Evolutionary conservation across 2,888 invertebrate genomes (phyloP).

Genomic region (Amblyteles armatorius): DNA sequence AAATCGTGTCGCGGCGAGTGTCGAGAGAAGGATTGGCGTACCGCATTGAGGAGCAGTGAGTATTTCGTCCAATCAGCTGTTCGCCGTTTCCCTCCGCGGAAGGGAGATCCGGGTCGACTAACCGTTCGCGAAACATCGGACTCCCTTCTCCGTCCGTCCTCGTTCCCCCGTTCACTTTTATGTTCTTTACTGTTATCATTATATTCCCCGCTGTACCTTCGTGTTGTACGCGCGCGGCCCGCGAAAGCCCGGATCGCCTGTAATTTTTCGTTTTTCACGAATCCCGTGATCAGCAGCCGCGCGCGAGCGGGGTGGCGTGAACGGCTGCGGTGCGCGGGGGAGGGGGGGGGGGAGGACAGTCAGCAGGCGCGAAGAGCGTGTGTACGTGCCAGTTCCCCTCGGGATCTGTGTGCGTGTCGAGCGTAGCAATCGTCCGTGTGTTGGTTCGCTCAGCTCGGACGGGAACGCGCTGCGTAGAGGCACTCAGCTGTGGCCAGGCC

Average conservation of each 20-base stretch:
- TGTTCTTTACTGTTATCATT: not conserved
- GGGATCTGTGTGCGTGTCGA: not conserved
- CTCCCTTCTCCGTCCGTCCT: not conserved
- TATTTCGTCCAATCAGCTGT: slow-evolving; percentile 34
- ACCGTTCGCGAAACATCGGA: slow-evolving; percentile 54
- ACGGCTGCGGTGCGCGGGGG: not conserved
- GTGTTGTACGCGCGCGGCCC: not conserved
- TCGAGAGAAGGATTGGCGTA: not conserved
- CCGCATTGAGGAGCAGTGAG: not conserved
- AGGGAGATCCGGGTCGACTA: slow-evolving; percentile 40
- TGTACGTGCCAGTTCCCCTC: slow-evolving; percentile 10
- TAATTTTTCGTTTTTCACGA: slow-evolving; percentile 25
- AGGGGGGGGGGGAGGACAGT: not conserved
- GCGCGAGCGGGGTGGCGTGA: not conserved
- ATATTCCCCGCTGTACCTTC: not conserved
- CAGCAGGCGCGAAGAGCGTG: slow-evolving; percentile 7
- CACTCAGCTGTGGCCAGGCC: slow-evolving; percentile 55
- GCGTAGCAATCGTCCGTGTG: not conserved
- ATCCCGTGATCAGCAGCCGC: slow-evolving; percentile 14
- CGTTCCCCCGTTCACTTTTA: not conserved
- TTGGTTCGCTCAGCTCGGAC: slow-evolving; percentile 34
- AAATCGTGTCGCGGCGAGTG: not conserved
- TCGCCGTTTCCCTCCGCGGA: slow-evolving; percentile 6
- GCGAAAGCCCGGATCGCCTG: slow-evolving; percentile 13
- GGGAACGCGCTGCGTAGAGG: slow-evolving; percentile 44